These are phyloP conservation scores for Myzus persicae DNA, from an alignment of 1,140 invertebrate species.

Conservation along the genomic window DNA sequence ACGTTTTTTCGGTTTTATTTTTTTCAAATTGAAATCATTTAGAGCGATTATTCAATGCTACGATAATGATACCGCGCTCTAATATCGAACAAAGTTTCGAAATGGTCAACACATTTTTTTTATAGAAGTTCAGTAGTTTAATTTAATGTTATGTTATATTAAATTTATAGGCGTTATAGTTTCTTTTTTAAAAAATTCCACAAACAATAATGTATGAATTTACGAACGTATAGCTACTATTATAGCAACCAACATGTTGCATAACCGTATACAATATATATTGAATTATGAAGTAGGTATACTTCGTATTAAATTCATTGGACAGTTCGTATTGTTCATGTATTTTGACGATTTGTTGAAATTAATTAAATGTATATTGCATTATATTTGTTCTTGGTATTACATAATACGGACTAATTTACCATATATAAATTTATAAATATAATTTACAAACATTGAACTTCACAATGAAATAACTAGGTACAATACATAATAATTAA, in stretches of 20 bases:
- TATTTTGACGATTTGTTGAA: constrained; percentile 2
- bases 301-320: constrained; percentile 1
- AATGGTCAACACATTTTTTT: not conserved
- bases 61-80: not conserved
- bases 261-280: not conserved
- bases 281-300: not conserved
- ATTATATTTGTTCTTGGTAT: not conserved
- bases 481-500: not conserved
- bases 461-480: not conserved
- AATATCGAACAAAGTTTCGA: not conserved
- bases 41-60: not conserved
- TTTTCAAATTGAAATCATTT: not conserved
- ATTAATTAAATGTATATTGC: constrained; percentile 4
- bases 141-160: not conserved
- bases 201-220: not conserved
- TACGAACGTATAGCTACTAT: no score
- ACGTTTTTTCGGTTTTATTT: not conserved
- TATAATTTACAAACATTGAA: constrained; percentile 1
- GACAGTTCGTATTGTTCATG: not conserved
- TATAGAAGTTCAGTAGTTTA: no score
- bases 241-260: not conserved
- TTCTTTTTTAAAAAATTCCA: not conserved
- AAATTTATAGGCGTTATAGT: not conserved
- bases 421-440: not conserved
- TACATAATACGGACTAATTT: not conserved